These are phyloP conservation scores for Microctonus brassicae DNA, from an alignment of 2,888 invertebrate genomes.

Conservation along the genomic window DNA sequence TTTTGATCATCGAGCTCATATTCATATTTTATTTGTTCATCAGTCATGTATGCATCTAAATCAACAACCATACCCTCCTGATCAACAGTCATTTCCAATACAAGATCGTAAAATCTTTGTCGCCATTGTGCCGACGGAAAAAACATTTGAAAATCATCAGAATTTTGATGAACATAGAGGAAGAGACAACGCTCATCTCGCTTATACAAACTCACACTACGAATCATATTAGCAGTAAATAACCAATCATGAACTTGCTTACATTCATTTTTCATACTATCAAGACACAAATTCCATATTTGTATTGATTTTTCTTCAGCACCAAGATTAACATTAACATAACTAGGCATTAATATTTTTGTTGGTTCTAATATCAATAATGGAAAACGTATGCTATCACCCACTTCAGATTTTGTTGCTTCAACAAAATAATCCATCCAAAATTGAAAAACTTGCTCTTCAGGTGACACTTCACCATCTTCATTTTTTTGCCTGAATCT, in stretches of 20 bases:
- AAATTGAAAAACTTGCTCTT: constrained; percentile 92
- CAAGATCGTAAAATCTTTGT: constrained; percentile 85
- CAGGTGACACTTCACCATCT: constrained; percentile 79
- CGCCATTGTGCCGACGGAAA: constrained; percentile 91
- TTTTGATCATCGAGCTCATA: constrained; percentile 95
- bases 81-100: constrained; percentile 90
- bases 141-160: constrained; percentile 98
- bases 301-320: constrained; percentile 94
- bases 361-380: constrained; percentile 90
- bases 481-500: constrained; percentile 87
- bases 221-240: constrained; percentile 90
- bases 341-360: constrained; percentile 94
- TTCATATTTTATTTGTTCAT: constrained; percentile 87
- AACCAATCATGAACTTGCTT: constrained; percentile 93
- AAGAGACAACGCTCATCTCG: constrained; percentile 96
- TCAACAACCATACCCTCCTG: constrained; percentile 84
- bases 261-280: constrained; percentile 82
- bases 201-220: constrained; percentile 93
- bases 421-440: constrained; percentile 99
- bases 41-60: constrained; percentile 81
- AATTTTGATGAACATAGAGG: constrained; percentile 97
- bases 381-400: constrained; percentile 90
- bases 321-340: constrained; percentile 94
- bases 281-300: constrained; percentile 87
- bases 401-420: constrained; percentile 86